A percentile compares a stretch with the other conserved stretches of the same genome.
Evolutionary conservation across 2,888 invertebrate species (phyloP).

Genomic region (Philhelius pedissequus): DNA sequence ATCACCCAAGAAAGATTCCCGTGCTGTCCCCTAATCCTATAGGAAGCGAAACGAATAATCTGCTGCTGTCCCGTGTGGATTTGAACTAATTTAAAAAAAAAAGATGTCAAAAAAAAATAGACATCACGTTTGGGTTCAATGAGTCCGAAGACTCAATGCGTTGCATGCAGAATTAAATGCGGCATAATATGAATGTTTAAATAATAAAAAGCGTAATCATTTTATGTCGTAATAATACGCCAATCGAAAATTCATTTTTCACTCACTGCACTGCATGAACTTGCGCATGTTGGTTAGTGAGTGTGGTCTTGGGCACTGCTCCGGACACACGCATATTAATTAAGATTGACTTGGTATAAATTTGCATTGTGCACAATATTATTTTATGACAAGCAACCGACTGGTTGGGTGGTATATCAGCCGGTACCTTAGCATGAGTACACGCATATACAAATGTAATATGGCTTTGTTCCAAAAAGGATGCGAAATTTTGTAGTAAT

Average conservation of each 20-base stretch:
- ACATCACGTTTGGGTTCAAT: constrained; percentile 40
- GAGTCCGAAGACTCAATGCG: constrained; percentile 7
- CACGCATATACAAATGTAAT: too few relatives aligned
- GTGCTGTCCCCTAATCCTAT: neutral
- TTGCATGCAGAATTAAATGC: constrained; percentile 16
- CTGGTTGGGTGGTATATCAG: constrained; percentile 9
- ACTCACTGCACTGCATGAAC: neutral
- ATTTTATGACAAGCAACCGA: constrained; percentile 1
- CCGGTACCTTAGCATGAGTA: neutral
- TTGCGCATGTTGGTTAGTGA: constrained; percentile 15
- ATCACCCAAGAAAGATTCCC: constrained; percentile 1
- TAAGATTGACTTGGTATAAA: constrained; percentile 59
- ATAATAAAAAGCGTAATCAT: constrained; percentile 22
- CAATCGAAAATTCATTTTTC: constrained; percentile 36
- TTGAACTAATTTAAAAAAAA: neutral
- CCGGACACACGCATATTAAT: constrained; percentile 39
- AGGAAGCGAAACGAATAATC: neutral
- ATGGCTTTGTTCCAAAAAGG: constrained; percentile 11
- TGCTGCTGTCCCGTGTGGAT: constrained; percentile 14
- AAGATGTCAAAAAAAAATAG: neutral
- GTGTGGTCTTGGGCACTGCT: neutral
- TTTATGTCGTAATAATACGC: constrained; percentile 25
- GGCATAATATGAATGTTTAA: constrained; percentile 19
- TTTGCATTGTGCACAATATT: constrained; percentile 23
- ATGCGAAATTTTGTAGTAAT: neutral